phyloP scores from a whole-genome alignment of 1,140 invertebrate species.

The Scaptodrosophila lebanonensis region DNA sequence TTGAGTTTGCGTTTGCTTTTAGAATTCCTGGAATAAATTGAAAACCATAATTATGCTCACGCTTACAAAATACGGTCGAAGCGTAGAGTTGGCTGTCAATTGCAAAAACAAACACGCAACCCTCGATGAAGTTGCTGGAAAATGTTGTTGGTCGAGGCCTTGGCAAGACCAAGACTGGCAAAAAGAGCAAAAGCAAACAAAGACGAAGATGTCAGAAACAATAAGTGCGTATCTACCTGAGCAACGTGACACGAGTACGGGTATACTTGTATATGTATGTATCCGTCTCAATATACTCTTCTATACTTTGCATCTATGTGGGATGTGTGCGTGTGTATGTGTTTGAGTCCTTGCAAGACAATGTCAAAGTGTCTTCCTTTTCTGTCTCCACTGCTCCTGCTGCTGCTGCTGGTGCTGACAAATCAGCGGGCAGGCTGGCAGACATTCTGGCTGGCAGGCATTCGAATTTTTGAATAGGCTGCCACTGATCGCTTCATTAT shows the following conservation, averaged over 20 bases:
- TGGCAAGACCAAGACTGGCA: no score
- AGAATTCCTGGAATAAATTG: conserved; percentile 56
- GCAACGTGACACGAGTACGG: conserved; percentile 22
- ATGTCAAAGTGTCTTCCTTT: conserved; percentile 53
- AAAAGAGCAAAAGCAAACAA: conserved; percentile 42
- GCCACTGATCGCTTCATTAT: conserved; percentile 66
- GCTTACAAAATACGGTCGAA: conserved; percentile 39
- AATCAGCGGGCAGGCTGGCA: conserved; percentile 46
- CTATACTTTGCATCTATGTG: no score
- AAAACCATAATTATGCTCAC: conserved; percentile 68
- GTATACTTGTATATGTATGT: background rate
- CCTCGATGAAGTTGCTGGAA: conserved; percentile 7
- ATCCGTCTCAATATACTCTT: no score
- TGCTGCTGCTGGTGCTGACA: conserved; percentile 44
- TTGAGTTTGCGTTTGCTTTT: conserved; percentile 18
- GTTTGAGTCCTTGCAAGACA: conserved; percentile 1
- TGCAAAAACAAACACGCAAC: conserved; percentile 51
- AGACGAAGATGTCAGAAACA: conserved; percentile 6
- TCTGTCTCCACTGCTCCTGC: no score
- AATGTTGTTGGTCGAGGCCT: no score
- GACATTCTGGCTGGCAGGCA: conserved; percentile 21
- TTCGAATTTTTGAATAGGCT: conserved; percentile 14
- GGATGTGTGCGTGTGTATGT: no score
- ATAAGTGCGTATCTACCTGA: conserved; percentile 1
- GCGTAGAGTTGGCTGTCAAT: conserved; percentile 49